Base-by-base conservation (phyloP, 2,113 vertebrate genomes). In the Meleagris gallopavo region DNA sequence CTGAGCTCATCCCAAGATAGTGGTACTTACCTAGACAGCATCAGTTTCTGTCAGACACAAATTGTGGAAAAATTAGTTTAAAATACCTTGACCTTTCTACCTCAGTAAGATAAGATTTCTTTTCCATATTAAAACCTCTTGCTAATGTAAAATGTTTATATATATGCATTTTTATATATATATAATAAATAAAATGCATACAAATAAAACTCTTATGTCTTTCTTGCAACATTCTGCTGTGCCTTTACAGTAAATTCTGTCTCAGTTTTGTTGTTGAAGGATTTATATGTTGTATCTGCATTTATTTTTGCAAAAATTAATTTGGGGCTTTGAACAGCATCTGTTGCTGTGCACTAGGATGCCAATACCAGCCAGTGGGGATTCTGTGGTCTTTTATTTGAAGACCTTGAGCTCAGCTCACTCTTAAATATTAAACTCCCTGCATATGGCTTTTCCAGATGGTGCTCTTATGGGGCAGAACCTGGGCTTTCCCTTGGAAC, bases 1-100 rank as follows among this genome's bases (percentile, higher is more conserved):
- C 52, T 87, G 73, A 93, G 86, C 94, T 96, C 94, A 94, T 95
- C 90, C 36, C 80, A 95, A 93, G 90, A 95, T 92, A 82, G 83
- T 38, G 46, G 71, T 66, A 73, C 94, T 93, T 91, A 79, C 65
- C 70, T 93, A 91, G 82, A 79, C 80, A 72, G 71, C 83, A 92
- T 87, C 71, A 72, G 83, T 90, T 88, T 92, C 86, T 85, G 22
- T 90, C 73, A 91, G 83, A 80, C 86, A 79, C 58, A 85, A 82
- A 91, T 88, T 91, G 67, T 85, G 78, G 88, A 88, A 78, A 89
- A 91, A 95, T 86, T 75, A 90, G 84, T 93, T 95, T 91, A 75
- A 86, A 95, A 88, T 70, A 90, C 57, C 67, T 86, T 88, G 74
- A 86, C 70, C 73, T 95, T 96, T 84, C 74, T 83, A 88, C 86